Conservation (phyloP, 1,140 invertebrate species). For the Aphelinus atriplicis region DNA sequence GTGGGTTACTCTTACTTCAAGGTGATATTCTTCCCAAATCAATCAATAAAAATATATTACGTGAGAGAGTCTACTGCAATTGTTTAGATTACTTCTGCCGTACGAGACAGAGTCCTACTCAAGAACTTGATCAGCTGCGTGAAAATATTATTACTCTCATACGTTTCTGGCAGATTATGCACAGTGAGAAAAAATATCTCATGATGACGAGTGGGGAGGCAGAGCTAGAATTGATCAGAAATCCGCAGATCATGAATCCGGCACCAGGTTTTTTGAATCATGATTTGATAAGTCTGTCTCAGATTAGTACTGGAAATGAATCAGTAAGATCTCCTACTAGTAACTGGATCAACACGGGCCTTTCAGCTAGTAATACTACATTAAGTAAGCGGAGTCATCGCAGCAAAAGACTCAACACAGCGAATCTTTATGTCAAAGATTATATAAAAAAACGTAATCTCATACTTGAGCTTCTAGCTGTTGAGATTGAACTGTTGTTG, state of each 20-base stretch:
- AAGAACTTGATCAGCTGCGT: slow-evolving; percentile 77
- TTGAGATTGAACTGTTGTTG: slow-evolving; percentile 93
- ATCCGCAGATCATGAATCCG: slow-evolving; percentile 44
- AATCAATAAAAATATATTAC: slow-evolving; percentile 89
- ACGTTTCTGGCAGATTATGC: slow-evolving; percentile 88
- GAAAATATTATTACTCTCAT: slow-evolving; percentile 93
- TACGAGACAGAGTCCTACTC: slow-evolving; percentile 84
- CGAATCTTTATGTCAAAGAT: slow-evolving; percentile 89
- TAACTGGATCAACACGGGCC: slow-evolving; percentile 90
- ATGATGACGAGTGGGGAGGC: slow-evolving; percentile 82
- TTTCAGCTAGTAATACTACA: slow-evolving; percentile 76
- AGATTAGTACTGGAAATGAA: slow-evolving; percentile 67
- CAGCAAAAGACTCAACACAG: slow-evolving; percentile 73
- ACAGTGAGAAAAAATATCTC: slow-evolving; percentile 97
- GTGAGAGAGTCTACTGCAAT: slow-evolving; percentile 93
- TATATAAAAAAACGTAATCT: slow-evolving; percentile 95
- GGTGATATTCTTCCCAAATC: slow-evolving; percentile 88
- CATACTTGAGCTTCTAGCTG: slow-evolving; percentile 89
- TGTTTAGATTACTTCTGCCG: slow-evolving; percentile 96
- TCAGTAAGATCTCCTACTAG: slow-evolving; percentile 71
- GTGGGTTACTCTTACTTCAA: slow-evolving; percentile 92
- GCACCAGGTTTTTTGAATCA: neutral
- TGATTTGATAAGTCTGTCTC: slow-evolving; percentile 1
- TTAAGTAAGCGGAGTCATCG: slow-evolving; percentile 82
- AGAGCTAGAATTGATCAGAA: slow-evolving; percentile 66